A percentile compares a stretch with the other conserved stretches of the same genome.
Evolutionary conservation across 2,113 vertebrate species (phyloP).

Genomic region (Eulemur macaco): DNA sequence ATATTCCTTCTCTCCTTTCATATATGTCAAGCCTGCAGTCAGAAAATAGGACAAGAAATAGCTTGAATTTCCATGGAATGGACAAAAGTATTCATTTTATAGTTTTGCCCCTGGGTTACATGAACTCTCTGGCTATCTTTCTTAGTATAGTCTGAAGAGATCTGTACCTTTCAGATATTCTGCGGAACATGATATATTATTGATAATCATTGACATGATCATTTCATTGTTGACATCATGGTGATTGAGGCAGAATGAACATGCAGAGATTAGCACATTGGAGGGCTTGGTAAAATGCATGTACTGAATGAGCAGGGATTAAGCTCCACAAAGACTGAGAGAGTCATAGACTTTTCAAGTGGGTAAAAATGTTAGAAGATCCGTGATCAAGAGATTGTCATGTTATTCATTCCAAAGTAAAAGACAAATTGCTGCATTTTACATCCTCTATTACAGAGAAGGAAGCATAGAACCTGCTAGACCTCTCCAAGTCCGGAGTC

Average conservation of each 20-base stretch:
- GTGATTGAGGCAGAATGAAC: not conserved
- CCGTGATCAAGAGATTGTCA: not conserved
- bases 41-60: not conserved
- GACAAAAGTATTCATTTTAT: not conserved
- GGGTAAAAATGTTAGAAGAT: not conserved
- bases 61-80: not conserved
- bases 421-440: not conserved
- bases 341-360: not conserved
- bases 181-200: not conserved
- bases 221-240: not conserved
- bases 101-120: not conserved
- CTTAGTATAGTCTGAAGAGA: not conserved
- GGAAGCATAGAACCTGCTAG: not conserved
- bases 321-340: not conserved
- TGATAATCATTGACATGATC: not conserved
- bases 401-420: not conserved
- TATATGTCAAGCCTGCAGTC: not conserved
- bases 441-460: not conserved
- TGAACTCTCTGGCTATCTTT: not conserved
- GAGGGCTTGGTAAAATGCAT: not conserved
- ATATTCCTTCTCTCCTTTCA: not conserved
- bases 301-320: not conserved
- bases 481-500: not conserved
- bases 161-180: not conserved
- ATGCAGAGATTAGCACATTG: not conserved